Conservation (phyloP, 2,797 vertebrate species). For the Melanotaenia maccullochi region DNA sequence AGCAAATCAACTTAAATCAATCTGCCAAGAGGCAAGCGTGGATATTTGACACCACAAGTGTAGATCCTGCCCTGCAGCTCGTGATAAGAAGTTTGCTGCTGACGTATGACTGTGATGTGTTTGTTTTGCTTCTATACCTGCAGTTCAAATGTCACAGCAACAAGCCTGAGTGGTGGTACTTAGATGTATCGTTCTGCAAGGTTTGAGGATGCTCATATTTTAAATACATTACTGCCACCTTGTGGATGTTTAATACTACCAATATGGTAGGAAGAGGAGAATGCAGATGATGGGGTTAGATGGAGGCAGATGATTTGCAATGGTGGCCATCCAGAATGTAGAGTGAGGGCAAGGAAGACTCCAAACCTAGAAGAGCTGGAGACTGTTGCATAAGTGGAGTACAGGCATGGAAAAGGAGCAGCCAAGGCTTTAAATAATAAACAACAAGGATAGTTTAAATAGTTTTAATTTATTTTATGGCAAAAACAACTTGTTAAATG, state of each 20-base stretch:
- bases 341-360: too few species aligned
- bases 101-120: background rate
- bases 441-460: background rate
- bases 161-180: background rate
- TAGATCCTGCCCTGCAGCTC: background rate
- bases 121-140: slow-evolving; percentile 18
- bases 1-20: slow-evolving; percentile 39
- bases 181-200: background rate
- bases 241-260: slow-evolving; percentile 26
- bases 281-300: too few species aligned
- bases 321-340: too few species aligned
- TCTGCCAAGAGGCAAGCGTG: slow-evolving; percentile 1
- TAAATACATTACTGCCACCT: slow-evolving; percentile 28
- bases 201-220: background rate
- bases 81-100: background rate
- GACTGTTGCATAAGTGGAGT: too few species aligned
- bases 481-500: background rate
- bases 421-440: background rate
- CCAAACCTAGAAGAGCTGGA: too few species aligned
- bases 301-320: too few species aligned
- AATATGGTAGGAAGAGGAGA: background rate
- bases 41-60: background rate
- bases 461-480: background rate
- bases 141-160: slow-evolving; percentile 21
- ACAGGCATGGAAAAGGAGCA: background rate